Conservation (phyloP, 2,113 vertebrate genomes). For the Smithornis capensis region DNA sequence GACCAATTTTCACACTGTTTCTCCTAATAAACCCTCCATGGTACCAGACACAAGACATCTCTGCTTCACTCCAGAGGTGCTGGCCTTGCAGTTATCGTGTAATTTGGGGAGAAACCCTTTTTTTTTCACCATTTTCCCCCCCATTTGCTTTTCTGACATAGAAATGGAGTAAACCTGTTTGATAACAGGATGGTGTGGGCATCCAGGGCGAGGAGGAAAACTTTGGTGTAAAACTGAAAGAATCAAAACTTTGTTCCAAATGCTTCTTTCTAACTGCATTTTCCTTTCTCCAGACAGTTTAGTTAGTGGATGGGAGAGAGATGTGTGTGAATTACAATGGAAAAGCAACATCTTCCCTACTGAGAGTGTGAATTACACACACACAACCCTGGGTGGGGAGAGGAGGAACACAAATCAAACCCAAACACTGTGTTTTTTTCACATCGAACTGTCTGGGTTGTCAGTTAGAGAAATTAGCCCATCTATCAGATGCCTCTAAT, state of each 20-base stretch:
- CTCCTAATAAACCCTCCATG: neutral
- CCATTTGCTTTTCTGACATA: neutral
- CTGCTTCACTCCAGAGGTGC: neutral
- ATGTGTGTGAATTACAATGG: neutral
- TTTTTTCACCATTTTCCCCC: neutral
- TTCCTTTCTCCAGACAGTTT: neutral
- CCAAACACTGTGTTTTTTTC: neutral
- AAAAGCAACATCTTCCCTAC: neutral
- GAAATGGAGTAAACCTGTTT: neutral
- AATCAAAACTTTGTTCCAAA: neutral
- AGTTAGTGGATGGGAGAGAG: neutral
- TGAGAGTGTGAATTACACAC: neutral
- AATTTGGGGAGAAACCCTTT: neutral
- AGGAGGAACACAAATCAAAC: neutral
- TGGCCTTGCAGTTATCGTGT: neutral
- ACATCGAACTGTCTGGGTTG: conserved; percentile 6
- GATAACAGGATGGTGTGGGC: neutral
- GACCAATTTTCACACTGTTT: neutral
- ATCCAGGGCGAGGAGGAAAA: neutral
- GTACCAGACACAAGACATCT: neutral
- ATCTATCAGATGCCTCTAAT: conserved; percentile 8
- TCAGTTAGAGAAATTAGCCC: conserved; percentile 37
- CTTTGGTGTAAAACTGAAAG: neutral
- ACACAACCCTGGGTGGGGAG: neutral
- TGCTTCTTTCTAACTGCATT: neutral